Conservation (phyloP, 2,113 vertebrate species). For the Trichomycterus rosablanca region DNA sequence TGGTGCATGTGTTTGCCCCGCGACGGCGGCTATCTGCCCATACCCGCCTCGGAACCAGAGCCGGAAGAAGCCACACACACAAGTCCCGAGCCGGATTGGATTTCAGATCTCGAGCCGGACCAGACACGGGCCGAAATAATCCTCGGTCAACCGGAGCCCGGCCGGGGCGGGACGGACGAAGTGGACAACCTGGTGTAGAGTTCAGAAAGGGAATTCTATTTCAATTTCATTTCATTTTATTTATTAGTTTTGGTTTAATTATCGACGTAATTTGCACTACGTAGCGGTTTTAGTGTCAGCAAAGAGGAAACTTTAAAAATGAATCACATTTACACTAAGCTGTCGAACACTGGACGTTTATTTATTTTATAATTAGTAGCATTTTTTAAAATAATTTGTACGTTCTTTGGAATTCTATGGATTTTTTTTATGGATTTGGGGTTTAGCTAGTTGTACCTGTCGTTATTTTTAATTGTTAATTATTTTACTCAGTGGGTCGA, state of each 20-base stretch:
- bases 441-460: too few species aligned
- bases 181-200: slow-evolving; percentile 58
- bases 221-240: not conserved
- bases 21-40: slow-evolving; percentile 78
- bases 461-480: too few species aligned
- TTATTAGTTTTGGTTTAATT: not conserved
- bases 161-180: slow-evolving; percentile 59
- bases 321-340: too few species aligned
- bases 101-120: slow-evolving; percentile 44
- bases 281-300: too few species aligned
- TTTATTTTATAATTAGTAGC: too few species aligned
- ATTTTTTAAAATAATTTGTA: too few species aligned
- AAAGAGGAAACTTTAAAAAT: too few species aligned
- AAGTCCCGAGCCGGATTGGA: slow-evolving; percentile 45
- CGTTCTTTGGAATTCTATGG: too few species aligned
- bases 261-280: too few species aligned
- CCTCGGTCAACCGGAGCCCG: slow-evolving; percentile 43
- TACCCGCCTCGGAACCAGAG: slow-evolving; percentile 45
- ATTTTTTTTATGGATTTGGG: too few species aligned
- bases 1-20: slow-evolving; percentile 84
- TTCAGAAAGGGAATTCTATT: slow-evolving; percentile 50
- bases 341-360: too few species aligned
- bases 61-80: slow-evolving; percentile 13
- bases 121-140: slow-evolving; percentile 58
- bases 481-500: too few species aligned